Evolutionary conservation across 2,113 vertebrate species (phyloP).

Genomic region (Mesocricetus auratus): DNA sequence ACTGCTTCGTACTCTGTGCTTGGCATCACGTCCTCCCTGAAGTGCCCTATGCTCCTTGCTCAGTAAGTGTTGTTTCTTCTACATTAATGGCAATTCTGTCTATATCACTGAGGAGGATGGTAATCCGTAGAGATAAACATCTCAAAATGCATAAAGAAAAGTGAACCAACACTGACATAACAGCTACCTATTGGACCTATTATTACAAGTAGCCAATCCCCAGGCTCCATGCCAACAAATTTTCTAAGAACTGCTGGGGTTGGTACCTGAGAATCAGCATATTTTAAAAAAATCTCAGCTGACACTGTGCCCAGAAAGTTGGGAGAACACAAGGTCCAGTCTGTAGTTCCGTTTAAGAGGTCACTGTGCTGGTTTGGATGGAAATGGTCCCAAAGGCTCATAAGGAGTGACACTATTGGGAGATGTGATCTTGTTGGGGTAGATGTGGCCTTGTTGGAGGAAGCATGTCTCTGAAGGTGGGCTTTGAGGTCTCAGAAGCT

Average conservation of each 20-base stretch:
- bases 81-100: rapidly evolving
- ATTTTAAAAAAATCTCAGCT: rapidly evolving
- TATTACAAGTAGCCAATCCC: neutral
- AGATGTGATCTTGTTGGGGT: neutral
- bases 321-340: rapidly evolving
- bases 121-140: neutral
- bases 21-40: neutral
- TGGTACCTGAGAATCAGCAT: rapidly evolving
- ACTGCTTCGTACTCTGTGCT: neutral
- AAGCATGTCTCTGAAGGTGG: neutral
- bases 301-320: rapidly evolving
- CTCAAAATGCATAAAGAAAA: neutral
- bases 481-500: neutral
- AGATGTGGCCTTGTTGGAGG: neutral
- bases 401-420: neutral
- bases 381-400: neutral
- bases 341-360: rapidly evolving
- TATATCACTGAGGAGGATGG: rapidly evolving
- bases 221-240: rapidly evolving
- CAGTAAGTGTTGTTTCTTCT: rapidly evolving
- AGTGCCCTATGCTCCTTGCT: neutral
- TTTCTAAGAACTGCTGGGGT: rapidly evolving
- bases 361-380: neutral
- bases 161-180: rapidly evolving
- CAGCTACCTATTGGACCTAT: rapidly evolving